A percentile compares a stretch with the other conserved stretches of the same genome.
Conservation (phyloP, 2,888 invertebrate species). For the Eupithecia vulgata region DNA sequence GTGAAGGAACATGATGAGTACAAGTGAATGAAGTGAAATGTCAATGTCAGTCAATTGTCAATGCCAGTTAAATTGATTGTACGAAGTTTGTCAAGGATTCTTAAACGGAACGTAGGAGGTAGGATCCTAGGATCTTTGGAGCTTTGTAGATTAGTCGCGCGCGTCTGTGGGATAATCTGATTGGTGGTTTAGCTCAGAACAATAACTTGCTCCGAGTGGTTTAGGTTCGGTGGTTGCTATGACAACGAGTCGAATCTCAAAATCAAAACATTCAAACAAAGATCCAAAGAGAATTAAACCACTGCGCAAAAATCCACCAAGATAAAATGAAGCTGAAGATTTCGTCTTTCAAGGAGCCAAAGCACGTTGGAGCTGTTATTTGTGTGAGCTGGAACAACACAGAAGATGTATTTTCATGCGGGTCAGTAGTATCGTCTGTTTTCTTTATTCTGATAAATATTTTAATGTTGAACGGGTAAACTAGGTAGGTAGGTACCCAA, state of each 20-base stretch:
- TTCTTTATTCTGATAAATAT: too few species aligned
- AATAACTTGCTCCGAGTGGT: too few species aligned
- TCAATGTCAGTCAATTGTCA: background rate
- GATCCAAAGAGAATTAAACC: too few species aligned
- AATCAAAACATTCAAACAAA: background rate
- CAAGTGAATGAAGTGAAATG: background rate
- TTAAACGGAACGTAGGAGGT: too few species aligned
- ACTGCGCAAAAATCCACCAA: background rate
- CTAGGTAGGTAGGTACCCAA: too few species aligned
- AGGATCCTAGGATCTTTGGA: too few species aligned
- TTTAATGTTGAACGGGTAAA: too few species aligned
- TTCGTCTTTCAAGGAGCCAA: constrained; percentile 89
- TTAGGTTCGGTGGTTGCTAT: constrained; percentile 33
- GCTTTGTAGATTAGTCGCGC: too few species aligned
- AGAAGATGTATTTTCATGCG: constrained; percentile 96
- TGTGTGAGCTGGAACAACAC: constrained; percentile 97
- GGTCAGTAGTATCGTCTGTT: constrained; percentile 79
- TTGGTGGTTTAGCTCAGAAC: background rate
- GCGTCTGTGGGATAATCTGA: background rate
- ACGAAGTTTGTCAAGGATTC: background rate
- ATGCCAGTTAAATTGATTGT: background rate
- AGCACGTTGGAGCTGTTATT: constrained; percentile 91
- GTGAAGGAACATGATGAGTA: background rate
- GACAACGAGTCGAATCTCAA: constrained; percentile 28
- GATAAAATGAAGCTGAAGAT: constrained; percentile 91